Conservation (phyloP, 2,113 vertebrate species). For the Calidris pygmaea region DNA sequence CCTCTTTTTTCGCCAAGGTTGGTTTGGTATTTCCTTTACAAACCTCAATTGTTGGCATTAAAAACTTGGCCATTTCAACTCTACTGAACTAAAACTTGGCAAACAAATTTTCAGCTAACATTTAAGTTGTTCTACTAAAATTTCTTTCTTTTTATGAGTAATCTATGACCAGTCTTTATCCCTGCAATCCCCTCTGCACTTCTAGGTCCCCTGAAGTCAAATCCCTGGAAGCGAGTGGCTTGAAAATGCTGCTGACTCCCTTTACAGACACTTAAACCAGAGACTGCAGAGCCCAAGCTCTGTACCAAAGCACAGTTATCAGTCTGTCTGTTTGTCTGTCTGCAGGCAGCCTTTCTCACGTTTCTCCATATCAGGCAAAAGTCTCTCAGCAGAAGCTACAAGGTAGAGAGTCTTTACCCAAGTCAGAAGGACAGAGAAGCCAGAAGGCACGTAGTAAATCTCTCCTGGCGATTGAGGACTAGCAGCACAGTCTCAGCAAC, state of each 20-base stretch:
- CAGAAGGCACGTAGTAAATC: neutral
- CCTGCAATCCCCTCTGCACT: neutral
- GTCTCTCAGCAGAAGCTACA: neutral
- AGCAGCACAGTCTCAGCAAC: neutral
- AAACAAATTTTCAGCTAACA: constrained; percentile 21
- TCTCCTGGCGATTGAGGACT: neutral
- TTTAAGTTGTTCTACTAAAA: constrained; percentile 39
- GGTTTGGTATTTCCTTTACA: constrained; percentile 52
- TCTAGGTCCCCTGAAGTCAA: constrained; percentile 5
- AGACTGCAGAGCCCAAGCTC: neutral
- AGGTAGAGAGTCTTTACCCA: neutral
- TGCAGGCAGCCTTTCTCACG: neutral
- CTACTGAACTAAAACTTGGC: constrained; percentile 32
- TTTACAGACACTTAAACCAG: neutral
- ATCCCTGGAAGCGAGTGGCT: neutral
- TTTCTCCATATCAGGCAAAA: neutral
- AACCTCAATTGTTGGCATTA: constrained; percentile 46
- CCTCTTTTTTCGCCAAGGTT: constrained; percentile 19
- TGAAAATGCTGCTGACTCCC: neutral
- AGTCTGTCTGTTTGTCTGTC: neutral
- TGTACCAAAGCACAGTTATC: neutral
- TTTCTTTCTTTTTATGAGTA: constrained; percentile 34
- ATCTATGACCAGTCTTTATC: neutral
- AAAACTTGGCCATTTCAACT: constrained; percentile 17
- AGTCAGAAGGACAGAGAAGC: neutral